Evolutionary conservation across 2,797 vertebrate species (phyloP).

Genomic region (Myiotriccus ornatus): DNA sequence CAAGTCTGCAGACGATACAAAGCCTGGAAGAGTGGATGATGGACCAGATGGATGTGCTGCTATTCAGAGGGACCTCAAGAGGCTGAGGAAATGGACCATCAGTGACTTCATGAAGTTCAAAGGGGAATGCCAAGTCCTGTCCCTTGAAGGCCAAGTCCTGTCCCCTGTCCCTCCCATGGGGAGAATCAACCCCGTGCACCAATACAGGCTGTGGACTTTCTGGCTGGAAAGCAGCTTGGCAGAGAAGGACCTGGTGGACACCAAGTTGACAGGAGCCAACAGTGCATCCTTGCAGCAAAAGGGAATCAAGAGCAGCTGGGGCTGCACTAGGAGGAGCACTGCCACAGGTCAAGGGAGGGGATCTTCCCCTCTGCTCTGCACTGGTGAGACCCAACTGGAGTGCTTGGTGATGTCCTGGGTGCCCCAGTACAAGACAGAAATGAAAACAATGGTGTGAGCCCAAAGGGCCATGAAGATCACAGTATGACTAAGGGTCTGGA

Average conservation of each 20-base stretch:
- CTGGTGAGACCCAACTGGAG: neutral
- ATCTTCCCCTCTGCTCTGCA: neutral
- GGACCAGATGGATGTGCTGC: neutral
- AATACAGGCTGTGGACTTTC: neutral
- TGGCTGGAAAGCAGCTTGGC: neutral
- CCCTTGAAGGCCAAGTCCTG: neutral
- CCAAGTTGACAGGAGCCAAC: neutral
- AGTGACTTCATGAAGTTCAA: neutral
- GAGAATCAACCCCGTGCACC: neutral
- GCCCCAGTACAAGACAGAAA: neutral
- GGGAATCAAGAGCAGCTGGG: neutral
- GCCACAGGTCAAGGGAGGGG: neutral
- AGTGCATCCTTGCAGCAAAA: neutral
- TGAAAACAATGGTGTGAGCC: neutral
- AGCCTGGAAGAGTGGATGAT: neutral
- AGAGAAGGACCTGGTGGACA: neutral
- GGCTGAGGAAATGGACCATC: neutral
- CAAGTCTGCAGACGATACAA: neutral
- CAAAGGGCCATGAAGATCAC: neutral
- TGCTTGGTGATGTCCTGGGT: neutral
- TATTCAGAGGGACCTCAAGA: neutral
- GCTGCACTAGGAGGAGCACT: neutral
- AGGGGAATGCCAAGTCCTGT: neutral
- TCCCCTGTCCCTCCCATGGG: too few species aligned
- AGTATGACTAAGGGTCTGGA: neutral